Evolutionary conservation across 2,888 invertebrate species (phyloP).

Genomic region (Polydesmus complanatus): DNA sequence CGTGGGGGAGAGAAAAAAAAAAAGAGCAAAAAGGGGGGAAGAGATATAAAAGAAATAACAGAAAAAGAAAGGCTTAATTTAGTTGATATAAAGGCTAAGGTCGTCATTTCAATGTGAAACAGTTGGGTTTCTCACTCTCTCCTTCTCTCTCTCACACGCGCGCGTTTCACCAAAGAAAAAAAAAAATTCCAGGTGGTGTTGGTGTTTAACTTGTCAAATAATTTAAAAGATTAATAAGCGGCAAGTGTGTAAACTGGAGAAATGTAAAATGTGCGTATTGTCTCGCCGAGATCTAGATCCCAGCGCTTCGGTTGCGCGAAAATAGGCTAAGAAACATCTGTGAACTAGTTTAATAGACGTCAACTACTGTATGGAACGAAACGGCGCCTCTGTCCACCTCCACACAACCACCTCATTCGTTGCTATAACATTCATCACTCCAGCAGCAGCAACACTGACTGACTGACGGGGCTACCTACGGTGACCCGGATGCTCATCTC

Average conservation of each 20-base stretch:
- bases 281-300: neutral
- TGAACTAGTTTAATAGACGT: neutral
- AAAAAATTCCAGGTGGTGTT: neutral
- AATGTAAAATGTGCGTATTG: neutral
- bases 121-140: neutral
- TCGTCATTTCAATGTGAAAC: neutral
- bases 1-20: too few species aligned
- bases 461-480: neutral
- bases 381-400: too few species aligned
- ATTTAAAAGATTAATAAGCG: neutral
- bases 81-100: neutral
- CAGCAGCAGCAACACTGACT: neutral
- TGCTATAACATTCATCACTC: neutral
- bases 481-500: neutral
- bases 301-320: neutral
- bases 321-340: neutral
- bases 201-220: neutral
- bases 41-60: neutral
- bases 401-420: neutral
- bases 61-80: neutral
- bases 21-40: too few species aligned
- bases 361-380: neutral
- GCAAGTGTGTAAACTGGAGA: neutral
- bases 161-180: too few species aligned
- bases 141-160: neutral